These are phyloP conservation scores for Pteronura brasiliensis DNA, from an alignment of 2,113 vertebrate species.

Conservation along the genomic window DNA sequence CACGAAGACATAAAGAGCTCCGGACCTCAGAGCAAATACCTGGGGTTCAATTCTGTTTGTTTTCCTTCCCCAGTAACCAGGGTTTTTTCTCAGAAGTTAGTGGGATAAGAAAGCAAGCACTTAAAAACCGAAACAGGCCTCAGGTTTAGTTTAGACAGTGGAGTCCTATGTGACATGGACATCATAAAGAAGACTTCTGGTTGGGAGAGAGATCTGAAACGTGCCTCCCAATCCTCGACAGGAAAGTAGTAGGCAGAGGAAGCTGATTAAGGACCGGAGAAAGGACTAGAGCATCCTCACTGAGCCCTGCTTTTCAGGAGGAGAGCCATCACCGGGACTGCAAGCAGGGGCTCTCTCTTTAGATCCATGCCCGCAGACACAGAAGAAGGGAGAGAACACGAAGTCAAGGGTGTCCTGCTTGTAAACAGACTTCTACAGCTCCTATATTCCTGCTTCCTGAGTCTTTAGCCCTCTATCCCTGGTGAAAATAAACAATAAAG, in stretches of 20 bases:
- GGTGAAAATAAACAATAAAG: background rate
- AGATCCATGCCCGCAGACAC: background rate
- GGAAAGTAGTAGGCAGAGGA: background rate
- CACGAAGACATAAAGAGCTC: constrained; percentile 15
- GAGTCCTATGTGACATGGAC: background rate
- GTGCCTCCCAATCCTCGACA: background rate
- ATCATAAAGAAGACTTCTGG: background rate
- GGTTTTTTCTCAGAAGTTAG: background rate
- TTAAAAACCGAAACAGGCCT: background rate
- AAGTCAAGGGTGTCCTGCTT: background rate
- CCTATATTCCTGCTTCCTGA: background rate
- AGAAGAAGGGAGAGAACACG: background rate
- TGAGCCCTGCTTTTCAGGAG: background rate
- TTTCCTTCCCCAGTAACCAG: background rate
- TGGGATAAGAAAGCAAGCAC: background rate
- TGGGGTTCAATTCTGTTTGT: background rate
- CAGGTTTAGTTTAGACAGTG: background rate
- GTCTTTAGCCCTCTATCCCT: background rate
- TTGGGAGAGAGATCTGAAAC: background rate
- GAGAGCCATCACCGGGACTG: fast-evolving
- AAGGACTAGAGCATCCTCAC: fast-evolving
- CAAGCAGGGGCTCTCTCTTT: background rate
- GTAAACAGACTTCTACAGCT: background rate
- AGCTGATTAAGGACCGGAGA: background rate
- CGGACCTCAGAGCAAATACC: background rate